Percentiles rank a stretch among this genome's conserved stretches.
These are phyloP conservation scores for Podarcis siculus DNA, from an alignment of 2,797 vertebrate genomes.

Conservation along the genomic window DNA sequence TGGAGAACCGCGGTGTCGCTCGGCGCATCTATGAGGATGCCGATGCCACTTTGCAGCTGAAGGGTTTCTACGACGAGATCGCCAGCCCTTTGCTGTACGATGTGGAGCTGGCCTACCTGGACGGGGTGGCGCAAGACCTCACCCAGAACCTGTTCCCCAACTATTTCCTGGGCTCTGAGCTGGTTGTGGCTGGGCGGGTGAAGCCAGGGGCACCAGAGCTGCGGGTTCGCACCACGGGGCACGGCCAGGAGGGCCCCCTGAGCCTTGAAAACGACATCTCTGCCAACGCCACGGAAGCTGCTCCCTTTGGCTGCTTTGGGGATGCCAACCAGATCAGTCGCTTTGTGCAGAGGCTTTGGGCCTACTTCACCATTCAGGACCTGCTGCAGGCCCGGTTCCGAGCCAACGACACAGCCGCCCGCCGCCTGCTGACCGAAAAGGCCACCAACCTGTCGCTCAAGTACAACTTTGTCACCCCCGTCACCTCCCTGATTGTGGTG, in stretches of 20 bases:
- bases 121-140: conserved; percentile 79
- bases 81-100: conserved; percentile 86
- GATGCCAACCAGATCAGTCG: conserved; percentile 51
- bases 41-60: conserved; percentile 84
- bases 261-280: conserved; percentile 78
- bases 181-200: conserved; percentile 84
- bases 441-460: conserved; percentile 86
- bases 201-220: conserved; percentile 77
- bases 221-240: conserved; percentile 78
- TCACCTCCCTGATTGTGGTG: conserved; percentile 87
- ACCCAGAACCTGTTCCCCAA: conserved; percentile 83
- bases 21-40: conserved; percentile 84
- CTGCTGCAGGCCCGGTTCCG: conserved; percentile 82
- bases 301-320: conserved; percentile 64
- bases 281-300: conserved; percentile 61
- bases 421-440: conserved; percentile 80
- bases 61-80: conserved; percentile 87
- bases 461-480: conserved; percentile 88
- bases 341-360: conserved; percentile 86
- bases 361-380: conserved; percentile 88
- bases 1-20: conserved; percentile 85
- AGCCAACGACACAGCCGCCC: conserved; percentile 71
- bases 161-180: conserved; percentile 87
- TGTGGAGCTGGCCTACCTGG: conserved; percentile 83
- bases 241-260: conserved; percentile 75